Evolutionary conservation across 2,797 vertebrate species (phyloP).

Genomic region (Myotis pilosus): DNA sequence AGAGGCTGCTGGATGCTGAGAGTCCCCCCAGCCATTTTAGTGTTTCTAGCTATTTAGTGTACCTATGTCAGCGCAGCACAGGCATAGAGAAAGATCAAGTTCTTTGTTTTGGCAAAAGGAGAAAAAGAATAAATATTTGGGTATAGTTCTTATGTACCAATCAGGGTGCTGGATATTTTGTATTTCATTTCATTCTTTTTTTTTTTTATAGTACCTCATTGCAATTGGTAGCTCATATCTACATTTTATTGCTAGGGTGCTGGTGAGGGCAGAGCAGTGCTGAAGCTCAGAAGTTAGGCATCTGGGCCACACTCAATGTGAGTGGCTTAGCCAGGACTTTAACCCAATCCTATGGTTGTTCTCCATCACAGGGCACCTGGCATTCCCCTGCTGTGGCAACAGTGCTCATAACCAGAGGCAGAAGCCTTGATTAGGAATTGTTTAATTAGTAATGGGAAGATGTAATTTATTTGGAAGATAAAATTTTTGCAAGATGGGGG

Average conservation of each 20-base stretch:
- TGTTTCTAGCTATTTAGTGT: too few species aligned
- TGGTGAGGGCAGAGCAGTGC: background rate
- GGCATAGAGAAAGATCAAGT: background rate
- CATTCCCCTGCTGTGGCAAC: background rate
- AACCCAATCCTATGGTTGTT: background rate
- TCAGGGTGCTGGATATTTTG: background rate
- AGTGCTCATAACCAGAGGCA: background rate
- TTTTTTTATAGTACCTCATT: background rate
- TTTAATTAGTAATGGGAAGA: background rate
- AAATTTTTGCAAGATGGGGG: background rate
- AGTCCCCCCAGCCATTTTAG: background rate
- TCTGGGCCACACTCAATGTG: background rate
- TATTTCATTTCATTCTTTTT: background rate
- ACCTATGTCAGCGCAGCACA: background rate
- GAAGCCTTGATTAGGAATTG: background rate
- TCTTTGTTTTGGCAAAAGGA: background rate
- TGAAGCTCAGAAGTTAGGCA: background rate
- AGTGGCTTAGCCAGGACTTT: background rate
- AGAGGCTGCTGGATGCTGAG: background rate
- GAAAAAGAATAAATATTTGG: background rate
- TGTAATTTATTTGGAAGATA: background rate
- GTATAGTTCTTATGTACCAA: background rate
- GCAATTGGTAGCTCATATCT: background rate
- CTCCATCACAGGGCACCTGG: accelerated
- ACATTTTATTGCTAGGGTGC: too few species aligned